These are phyloP conservation scores for Listronotus oregonensis DNA, from an alignment of 1,140 invertebrate species.

Conservation along the genomic window DNA sequence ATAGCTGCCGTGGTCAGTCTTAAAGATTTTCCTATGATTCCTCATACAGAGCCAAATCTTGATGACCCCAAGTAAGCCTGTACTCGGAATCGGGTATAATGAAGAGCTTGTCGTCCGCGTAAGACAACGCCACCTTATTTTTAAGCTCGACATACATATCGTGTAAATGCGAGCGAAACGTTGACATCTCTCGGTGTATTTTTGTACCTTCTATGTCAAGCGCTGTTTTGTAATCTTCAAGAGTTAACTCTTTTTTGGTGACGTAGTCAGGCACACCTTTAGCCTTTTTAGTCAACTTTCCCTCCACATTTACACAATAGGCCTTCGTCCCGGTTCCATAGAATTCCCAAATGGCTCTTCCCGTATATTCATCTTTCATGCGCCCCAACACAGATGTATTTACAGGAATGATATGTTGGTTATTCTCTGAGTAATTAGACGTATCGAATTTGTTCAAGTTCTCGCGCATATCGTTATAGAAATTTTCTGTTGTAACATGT, in stretches of 20 bases:
- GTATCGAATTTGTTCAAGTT: constrained; percentile 43
- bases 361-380: constrained; percentile 22
- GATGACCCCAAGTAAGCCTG: constrained; percentile 16
- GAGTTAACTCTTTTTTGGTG: constrained; percentile 23
- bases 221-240: constrained; percentile 9
- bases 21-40: too few species aligned
- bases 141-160: constrained; percentile 17
- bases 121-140: constrained; percentile 17
- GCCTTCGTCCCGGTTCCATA: constrained; percentile 17
- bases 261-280: constrained; percentile 44
- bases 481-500: constrained; percentile 31
- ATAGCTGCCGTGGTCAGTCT: too few species aligned
- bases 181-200: constrained; percentile 8
- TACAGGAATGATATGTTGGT: constrained; percentile 39
- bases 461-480: constrained; percentile 38
- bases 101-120: constrained; percentile 13
- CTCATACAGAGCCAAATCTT: too few species aligned
- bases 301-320: constrained; percentile 19
- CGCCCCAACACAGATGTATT: constrained; percentile 7
- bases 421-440: constrained; percentile 40
- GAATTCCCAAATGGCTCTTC: constrained; percentile 1
- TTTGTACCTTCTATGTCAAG: constrained; percentile 1
- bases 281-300: constrained; percentile 36
- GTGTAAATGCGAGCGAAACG: constrained; percentile 7
- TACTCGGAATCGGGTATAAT: constrained; percentile 9